phyloP scores from a whole-genome alignment of 2,888 invertebrate genomes.

The Synanthedon formicaeformis region DNA sequence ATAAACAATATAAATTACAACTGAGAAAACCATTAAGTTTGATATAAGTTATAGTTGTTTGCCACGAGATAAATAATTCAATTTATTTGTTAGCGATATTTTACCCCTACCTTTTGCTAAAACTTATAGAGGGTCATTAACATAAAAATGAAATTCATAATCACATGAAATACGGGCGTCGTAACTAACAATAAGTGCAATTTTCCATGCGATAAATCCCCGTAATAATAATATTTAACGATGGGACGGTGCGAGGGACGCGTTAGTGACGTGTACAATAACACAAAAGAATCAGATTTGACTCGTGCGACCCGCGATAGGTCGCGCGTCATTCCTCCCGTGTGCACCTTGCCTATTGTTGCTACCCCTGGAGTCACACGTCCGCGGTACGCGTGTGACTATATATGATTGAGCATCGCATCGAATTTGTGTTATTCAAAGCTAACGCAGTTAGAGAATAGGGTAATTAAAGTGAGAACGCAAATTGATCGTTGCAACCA shows the following conservation, averaged over 20 bases:
- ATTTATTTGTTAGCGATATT: no score
- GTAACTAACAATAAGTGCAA: conserved; percentile 54
- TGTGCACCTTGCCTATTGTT: conserved; percentile 48
- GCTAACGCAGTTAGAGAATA: no score
- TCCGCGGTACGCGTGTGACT: conserved; percentile 1
- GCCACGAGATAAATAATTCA: no score
- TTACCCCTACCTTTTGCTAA: background rate
- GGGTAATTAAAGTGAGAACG: background rate
- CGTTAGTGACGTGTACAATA: conserved; percentile 15
- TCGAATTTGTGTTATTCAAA: no score
- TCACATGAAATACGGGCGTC: conserved; percentile 55
- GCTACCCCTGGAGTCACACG: conserved; percentile 8
- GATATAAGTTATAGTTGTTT: no score
- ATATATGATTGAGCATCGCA: background rate
- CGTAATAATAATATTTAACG: conserved; percentile 63
- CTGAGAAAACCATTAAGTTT: no score
- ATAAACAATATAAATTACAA: no score
- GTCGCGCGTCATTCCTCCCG: conserved; percentile 17
- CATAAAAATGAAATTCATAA: conserved; percentile 63
- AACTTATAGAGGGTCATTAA: conserved; percentile 37
- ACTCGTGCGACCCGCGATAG: conserved; percentile 42
- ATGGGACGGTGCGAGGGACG: background rate
- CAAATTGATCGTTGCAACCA: conserved; percentile 26
- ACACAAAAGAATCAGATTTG: conserved; percentile 35
- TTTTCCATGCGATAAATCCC: conserved; percentile 68